Percentiles rank a stretch among this genome's conserved stretches.
Conservation (phyloP, 2,888 invertebrate species). For the Xylocampa areola region DNA sequence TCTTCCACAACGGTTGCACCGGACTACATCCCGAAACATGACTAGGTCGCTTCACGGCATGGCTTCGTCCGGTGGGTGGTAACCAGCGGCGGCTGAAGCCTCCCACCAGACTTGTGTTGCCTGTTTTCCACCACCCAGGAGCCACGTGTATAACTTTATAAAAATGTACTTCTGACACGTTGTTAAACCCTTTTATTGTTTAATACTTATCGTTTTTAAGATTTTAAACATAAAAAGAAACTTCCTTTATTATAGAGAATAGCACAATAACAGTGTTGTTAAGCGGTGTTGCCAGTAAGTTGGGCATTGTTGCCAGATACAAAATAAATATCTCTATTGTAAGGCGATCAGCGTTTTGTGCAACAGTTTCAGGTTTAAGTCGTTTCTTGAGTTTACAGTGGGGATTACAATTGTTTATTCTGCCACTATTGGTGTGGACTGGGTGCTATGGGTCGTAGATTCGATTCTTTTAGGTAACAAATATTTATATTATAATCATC, state of each 20-base stretch:
- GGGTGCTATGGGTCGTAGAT: too few species aligned
- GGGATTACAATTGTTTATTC: not conserved
- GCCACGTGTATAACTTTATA: too few species aligned
- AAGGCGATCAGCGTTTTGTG: conserved; percentile 38
- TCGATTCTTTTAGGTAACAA: not conserved
- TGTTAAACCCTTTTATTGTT: not conserved
- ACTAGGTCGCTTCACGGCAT: too few species aligned
- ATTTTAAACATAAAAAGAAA: conserved; percentile 36
- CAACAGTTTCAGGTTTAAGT: conserved; percentile 19
- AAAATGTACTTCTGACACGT: too few species aligned
- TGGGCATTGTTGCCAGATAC: conserved; percentile 40
- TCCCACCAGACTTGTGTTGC: too few species aligned
- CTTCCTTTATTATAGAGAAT: conserved; percentile 15
- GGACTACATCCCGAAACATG: too few species aligned
- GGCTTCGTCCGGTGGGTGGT: too few species aligned
- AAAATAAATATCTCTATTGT: conserved; percentile 47
- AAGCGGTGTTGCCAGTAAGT: conserved; percentile 43
- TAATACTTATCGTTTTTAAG: conserved; percentile 4
- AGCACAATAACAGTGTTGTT: conserved; percentile 11
- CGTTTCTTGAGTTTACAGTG: conserved; percentile 24
- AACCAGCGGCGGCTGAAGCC: too few species aligned
- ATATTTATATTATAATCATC: too few species aligned
- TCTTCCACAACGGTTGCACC: too few species aligned
- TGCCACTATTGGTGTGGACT: too few species aligned
- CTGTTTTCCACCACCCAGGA: too few species aligned